Evolutionary conservation across 92 coral and sea anemone genomes (phyloP).

Genomic region (Palythoa grandiflora): DNA sequence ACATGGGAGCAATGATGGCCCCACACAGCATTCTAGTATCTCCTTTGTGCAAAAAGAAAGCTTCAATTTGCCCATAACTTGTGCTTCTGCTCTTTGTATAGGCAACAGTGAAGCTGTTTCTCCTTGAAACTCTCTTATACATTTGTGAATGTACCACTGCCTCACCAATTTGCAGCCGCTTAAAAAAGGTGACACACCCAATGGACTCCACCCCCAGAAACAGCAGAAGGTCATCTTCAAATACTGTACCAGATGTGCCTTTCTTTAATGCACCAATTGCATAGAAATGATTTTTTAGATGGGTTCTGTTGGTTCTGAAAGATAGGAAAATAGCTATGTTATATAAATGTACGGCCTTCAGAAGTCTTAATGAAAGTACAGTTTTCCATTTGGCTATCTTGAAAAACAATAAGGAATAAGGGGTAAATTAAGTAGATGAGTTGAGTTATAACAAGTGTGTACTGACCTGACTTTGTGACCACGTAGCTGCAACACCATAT

Average conservation of each 20-base stretch:
- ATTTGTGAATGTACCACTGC: slow-evolving; percentile 50
- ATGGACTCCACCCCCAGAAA: slow-evolving; percentile 49
- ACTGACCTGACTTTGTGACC: slow-evolving; percentile 23
- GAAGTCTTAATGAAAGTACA: background rate
- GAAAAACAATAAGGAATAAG: slow-evolving; percentile 15
- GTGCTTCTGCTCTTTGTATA: slow-evolving; percentile 7
- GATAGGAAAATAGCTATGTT: slow-evolving; percentile 18
- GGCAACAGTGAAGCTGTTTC: slow-evolving; percentile 45
- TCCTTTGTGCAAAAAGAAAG: slow-evolving; percentile 11
- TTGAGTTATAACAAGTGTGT: slow-evolving; percentile 20
- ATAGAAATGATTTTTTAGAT: slow-evolving; percentile 54
- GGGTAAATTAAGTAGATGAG: slow-evolving; percentile 8
- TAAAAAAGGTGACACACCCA: slow-evolving; percentile 46
- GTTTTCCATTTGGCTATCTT: slow-evolving; percentile 4
- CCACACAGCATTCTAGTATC: slow-evolving; percentile 43
- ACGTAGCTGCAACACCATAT: slow-evolving; percentile 8
- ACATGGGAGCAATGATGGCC: slow-evolving; percentile 48
- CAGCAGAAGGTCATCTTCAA: slow-evolving; percentile 50
- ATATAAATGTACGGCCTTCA: slow-evolving; percentile 2
- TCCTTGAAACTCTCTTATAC: slow-evolving; percentile 48
- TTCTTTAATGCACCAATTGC: slow-evolving; percentile 57
- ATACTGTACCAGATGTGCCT: slow-evolving; percentile 39
- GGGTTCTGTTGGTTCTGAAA: slow-evolving; percentile 58
- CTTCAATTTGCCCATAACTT: slow-evolving; percentile 48
- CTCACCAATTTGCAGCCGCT: slow-evolving; percentile 56